Evolutionary conservation across 2,888 invertebrate species (phyloP).

Genomic region (Gandaritis pyraliata): DNA sequence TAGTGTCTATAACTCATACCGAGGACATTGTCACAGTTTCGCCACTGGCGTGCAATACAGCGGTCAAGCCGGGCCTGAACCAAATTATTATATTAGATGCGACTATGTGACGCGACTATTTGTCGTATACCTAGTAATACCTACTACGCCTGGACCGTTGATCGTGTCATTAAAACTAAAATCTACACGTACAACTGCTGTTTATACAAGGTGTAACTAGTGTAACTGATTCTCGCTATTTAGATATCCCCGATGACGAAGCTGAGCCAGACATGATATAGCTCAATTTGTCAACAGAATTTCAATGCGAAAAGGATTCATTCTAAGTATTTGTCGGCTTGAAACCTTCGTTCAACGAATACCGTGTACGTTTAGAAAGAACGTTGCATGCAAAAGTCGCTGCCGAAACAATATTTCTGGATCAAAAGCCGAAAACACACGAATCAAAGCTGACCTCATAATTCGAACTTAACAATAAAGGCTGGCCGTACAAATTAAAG

Average conservation of each 20-base stretch:
- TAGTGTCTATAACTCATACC: constrained; percentile 57
- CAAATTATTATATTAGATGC: constrained; percentile 17
- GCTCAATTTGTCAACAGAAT: too few species aligned
- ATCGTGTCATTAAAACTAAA: too few species aligned
- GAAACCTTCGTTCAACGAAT: too few species aligned
- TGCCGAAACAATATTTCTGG: constrained; percentile 15
- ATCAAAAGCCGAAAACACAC: constrained; percentile 43
- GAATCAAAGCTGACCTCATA: constrained; percentile 55
- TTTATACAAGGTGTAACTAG: too few species aligned
- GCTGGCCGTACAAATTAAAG: constrained; percentile 55
- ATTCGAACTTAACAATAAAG: constrained; percentile 48
- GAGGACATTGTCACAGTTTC: constrained; percentile 63
- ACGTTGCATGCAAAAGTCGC: constrained; percentile 23
- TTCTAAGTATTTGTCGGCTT: too few species aligned
- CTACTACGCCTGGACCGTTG: too few species aligned
- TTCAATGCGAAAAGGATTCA: too few species aligned
- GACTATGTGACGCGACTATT: constrained; percentile 13
- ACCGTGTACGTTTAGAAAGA: background rate
- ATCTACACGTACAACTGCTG: too few species aligned
- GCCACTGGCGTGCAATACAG: constrained; percentile 30
- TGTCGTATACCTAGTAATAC: too few species aligned
- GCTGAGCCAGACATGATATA: too few species aligned
- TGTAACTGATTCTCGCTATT: too few species aligned
- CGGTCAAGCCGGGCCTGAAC: constrained; percentile 27
- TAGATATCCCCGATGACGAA: too few species aligned